A percentile compares a stretch with the other conserved stretches of the same genome.
These are phyloP conservation scores for Protonemura montana DNA, from an alignment of 2,888 invertebrate species.

Conservation along the genomic window DNA sequence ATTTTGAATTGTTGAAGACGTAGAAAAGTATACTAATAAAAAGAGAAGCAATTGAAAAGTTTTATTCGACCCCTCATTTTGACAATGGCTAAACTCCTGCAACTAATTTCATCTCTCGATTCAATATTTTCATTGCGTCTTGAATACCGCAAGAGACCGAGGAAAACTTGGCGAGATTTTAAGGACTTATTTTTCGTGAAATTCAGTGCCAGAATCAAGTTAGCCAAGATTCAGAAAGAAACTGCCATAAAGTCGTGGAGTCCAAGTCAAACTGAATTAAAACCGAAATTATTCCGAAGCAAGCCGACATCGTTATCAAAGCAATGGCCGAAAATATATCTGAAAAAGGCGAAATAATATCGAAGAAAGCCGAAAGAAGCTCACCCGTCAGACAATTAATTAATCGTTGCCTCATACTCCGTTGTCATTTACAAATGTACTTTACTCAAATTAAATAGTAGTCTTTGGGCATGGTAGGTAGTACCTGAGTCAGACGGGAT, in stretches of 20 bases:
- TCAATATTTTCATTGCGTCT: not conserved
- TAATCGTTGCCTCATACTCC: not conserved
- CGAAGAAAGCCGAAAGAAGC: too few species aligned
- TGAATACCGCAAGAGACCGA: not conserved
- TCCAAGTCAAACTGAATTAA: not conserved
- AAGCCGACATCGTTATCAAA: too few species aligned
- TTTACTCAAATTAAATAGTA: not conserved
- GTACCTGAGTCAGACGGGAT: not conserved
- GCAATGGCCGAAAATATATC: too few species aligned
- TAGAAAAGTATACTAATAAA: not conserved
- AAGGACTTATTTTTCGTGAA: not conserved
- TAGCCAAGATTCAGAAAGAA: not conserved
- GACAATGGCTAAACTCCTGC: not conserved
- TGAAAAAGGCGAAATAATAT: too few species aligned
- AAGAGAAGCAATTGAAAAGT: not conserved
- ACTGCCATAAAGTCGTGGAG: not conserved
- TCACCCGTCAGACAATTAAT: too few species aligned
- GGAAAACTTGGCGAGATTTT: not conserved
- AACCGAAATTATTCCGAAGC: too few species aligned
- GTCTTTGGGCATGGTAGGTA: not conserved
- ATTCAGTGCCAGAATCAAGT: not conserved
- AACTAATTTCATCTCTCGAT: not conserved
- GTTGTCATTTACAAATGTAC: not conserved
- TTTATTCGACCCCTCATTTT: not conserved
- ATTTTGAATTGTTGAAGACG: not conserved